A percentile compares a stretch with the other conserved stretches of the same genome.
These are phyloP conservation scores for Drosophila imparisetae DNA, from an alignment of 2,888 invertebrate species.

Conservation along the genomic window DNA sequence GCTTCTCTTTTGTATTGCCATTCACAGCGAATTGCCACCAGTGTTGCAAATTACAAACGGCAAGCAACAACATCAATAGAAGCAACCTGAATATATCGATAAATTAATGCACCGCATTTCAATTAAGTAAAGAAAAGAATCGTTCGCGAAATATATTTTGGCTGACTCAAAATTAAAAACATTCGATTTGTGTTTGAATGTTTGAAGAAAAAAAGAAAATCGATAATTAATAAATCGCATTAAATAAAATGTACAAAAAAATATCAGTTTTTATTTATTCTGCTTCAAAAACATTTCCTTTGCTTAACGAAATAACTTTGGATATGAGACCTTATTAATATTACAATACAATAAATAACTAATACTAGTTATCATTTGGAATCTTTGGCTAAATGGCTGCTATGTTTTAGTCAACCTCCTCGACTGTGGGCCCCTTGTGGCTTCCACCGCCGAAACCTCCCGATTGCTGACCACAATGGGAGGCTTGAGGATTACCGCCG, in stretches of 20 bases:
- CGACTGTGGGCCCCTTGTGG: slow-evolving; percentile 48
- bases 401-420: slow-evolving; percentile 59
- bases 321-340: slow-evolving; percentile 11
- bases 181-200: background rate
- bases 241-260: background rate
- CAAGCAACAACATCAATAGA: slow-evolving; percentile 7
- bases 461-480: slow-evolving; percentile 34
- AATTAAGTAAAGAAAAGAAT: background rate
- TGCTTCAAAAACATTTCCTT: background rate
- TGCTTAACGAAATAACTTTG: background rate
- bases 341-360: background rate
- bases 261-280: background rate
- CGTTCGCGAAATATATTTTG: background rate
- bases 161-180: background rate
- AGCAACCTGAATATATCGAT: slow-evolving; percentile 14
- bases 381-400: background rate
- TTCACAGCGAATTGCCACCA: slow-evolving; percentile 19
- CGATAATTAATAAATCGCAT: background rate
- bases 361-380: background rate
- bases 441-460: slow-evolving; percentile 23
- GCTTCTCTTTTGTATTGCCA: slow-evolving; percentile 33
- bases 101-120: background rate
- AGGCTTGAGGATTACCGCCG: slow-evolving; percentile 85
- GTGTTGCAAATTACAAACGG: slow-evolving; percentile 15
- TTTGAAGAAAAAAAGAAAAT: background rate